These are phyloP conservation scores for Cromileptes altivelis DNA, from an alignment of 2,113 vertebrate genomes.

Conservation along the genomic window DNA sequence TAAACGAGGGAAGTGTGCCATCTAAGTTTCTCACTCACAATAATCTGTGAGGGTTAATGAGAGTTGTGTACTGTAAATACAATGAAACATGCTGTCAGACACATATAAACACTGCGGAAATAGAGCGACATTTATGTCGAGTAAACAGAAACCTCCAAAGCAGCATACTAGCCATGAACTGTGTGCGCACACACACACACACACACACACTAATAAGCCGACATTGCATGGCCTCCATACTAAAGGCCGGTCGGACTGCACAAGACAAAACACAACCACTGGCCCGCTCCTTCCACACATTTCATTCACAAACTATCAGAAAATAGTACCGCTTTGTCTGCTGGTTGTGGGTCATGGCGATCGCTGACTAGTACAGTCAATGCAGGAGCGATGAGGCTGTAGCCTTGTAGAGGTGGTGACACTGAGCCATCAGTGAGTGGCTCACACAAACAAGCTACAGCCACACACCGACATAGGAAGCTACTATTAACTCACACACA, in stretches of 20 bases:
- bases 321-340: slow-evolving; percentile 61
- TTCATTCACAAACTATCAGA: slow-evolving; percentile 61
- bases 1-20: slow-evolving; percentile 19
- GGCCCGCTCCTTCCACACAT: slow-evolving; percentile 26
- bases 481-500: slow-evolving; percentile 60
- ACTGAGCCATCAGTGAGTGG: slow-evolving; percentile 69
- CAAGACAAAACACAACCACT: slow-evolving; percentile 63
- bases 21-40: slow-evolving; percentile 5
- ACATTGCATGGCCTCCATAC: slow-evolving; percentile 77
- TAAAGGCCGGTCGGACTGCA: slow-evolving; percentile 68
- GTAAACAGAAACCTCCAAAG: slow-evolving; percentile 34
- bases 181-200: slow-evolving; percentile 21
- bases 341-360: slow-evolving; percentile 56
- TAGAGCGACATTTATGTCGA: slow-evolving; percentile 12
- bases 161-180: slow-evolving; percentile 22
- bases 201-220: slow-evolving; percentile 48
- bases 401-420: slow-evolving; percentile 68
- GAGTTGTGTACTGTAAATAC: not conserved
- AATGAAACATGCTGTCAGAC: slow-evolving; percentile 3
- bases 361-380: slow-evolving; percentile 50
- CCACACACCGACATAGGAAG: slow-evolving; percentile 74
- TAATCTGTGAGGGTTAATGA: not conserved
- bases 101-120: slow-evolving; percentile 11
- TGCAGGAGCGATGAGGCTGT: slow-evolving; percentile 56
- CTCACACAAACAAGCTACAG: slow-evolving; percentile 75